These are phyloP conservation scores for Cossypha heuglini DNA, from an alignment of 2,797 vertebrate species.

Conservation along the genomic window DNA sequence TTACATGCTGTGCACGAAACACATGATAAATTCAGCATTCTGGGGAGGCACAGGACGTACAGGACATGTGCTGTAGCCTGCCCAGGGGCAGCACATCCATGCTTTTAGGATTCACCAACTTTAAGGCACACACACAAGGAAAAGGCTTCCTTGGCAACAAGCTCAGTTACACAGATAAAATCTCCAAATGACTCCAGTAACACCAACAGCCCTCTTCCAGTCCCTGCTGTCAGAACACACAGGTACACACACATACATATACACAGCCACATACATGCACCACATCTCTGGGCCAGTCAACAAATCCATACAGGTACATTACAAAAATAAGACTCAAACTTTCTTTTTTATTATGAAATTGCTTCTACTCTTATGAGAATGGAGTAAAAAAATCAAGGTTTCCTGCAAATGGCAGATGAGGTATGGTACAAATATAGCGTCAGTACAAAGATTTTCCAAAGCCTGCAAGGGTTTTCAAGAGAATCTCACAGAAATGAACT, in stretches of 20 bases:
- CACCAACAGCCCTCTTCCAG: background rate
- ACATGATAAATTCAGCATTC: background rate
- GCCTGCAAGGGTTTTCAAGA: background rate
- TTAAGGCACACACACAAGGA: fast-evolving
- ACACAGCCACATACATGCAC: background rate
- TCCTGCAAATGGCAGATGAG: background rate
- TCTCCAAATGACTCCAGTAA: background rate
- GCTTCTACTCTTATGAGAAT: background rate
- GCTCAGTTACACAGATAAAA: background rate
- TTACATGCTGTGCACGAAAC: background rate
- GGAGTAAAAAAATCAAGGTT: background rate
- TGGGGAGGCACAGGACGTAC: background rate
- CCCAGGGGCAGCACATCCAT: background rate
- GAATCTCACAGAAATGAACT: background rate
- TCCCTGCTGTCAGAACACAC: background rate
- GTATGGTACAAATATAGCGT: background rate
- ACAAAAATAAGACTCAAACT: background rate
- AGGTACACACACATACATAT: fast-evolving
- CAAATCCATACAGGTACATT: background rate
- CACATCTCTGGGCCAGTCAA: background rate
- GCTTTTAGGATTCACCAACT: background rate
- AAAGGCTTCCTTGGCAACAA: background rate
- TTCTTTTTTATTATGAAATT: background rate
- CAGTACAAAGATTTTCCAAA: background rate
- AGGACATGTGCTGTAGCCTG: background rate